A percentile compares a stretch with the other conserved stretches of the same genome.
phyloP scores from a whole-genome alignment of 2,888 invertebrate genomes.

The Ophion costatus region DNA sequence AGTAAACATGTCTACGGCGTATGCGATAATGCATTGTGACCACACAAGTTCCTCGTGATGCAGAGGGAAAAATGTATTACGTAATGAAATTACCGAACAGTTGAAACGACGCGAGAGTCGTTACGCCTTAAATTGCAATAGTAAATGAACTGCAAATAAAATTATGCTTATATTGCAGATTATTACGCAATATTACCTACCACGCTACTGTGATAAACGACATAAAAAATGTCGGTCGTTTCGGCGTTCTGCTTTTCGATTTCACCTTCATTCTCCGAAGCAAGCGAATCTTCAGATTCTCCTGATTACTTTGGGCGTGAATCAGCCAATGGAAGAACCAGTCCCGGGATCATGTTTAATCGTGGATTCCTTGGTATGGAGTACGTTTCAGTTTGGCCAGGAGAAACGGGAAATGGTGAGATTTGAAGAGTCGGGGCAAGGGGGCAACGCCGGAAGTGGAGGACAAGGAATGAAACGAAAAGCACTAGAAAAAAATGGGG shows the following conservation, averaged over 20 bases:
- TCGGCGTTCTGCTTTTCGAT: slow-evolving; percentile 1
- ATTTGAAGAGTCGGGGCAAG: not conserved
- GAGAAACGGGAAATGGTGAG: not conserved
- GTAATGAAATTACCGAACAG: no score
- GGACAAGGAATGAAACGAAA: slow-evolving; percentile 40
- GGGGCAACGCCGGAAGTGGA: slow-evolving; percentile 39
- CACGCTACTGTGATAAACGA: not conserved
- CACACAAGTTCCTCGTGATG: no score
- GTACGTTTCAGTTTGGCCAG: slow-evolving; percentile 39
- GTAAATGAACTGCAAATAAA: no score
- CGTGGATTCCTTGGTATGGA: slow-evolving; percentile 45
- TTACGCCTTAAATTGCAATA: no score
- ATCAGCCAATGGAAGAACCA: slow-evolving; percentile 70
- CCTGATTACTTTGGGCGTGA: slow-evolving; percentile 70
- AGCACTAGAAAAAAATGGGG: slow-evolving; percentile 37
- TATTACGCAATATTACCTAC: not conserved
- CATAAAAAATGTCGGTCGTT: not conserved
- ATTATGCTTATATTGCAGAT: no score
- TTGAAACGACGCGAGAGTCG: no score
- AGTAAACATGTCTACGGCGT: not conserved
- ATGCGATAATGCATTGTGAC: not conserved
- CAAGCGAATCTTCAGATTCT: slow-evolving; percentile 64
- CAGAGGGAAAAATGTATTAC: no score
- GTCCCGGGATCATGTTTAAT: slow-evolving; percentile 55
- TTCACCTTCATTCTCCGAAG: slow-evolving; percentile 10